These are phyloP conservation scores for Aphelocoma californica DNA, from an alignment of 2,797 vertebrate species.

Conservation along the genomic window DNA sequence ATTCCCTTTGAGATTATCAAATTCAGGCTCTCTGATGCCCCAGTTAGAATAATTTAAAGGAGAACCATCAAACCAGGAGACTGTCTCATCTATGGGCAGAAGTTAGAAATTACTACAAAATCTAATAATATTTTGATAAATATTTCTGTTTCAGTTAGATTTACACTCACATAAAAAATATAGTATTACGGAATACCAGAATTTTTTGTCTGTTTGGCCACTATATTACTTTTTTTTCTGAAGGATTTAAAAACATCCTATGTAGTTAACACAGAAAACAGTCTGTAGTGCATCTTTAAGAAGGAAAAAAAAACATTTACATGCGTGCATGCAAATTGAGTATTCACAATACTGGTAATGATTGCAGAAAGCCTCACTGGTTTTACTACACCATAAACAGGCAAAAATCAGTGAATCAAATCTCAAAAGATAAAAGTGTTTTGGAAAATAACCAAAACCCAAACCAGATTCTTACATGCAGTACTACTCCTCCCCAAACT, in stretches of 20 bases:
- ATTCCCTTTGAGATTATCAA: conserved; percentile 70
- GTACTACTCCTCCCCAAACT: conserved; percentile 63
- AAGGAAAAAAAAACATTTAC: background rate
- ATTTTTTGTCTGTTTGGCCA: background rate
- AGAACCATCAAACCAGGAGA: conserved; percentile 86
- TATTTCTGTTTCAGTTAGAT: background rate
- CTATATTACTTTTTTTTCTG: background rate
- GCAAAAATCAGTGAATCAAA: background rate
- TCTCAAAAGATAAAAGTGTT: background rate
- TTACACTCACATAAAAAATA: background rate
- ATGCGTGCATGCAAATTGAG: background rate
- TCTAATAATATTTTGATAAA: background rate
- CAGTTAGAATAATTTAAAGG: conserved; percentile 86
- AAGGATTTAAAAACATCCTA: background rate
- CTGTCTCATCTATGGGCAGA: conserved; percentile 76
- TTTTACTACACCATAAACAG: background rate
- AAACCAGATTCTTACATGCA: background rate
- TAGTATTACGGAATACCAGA: background rate
- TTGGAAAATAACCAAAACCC: background rate
- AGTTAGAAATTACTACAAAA: background rate
- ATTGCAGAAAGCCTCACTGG: background rate
- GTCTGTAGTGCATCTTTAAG: background rate
- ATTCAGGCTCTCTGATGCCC: conserved; percentile 80
- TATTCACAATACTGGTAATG: background rate
- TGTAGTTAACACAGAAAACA: background rate